phyloP scores from a whole-genome alignment of 1,140 invertebrate genomes.

The Saxidomus purpurata region DNA sequence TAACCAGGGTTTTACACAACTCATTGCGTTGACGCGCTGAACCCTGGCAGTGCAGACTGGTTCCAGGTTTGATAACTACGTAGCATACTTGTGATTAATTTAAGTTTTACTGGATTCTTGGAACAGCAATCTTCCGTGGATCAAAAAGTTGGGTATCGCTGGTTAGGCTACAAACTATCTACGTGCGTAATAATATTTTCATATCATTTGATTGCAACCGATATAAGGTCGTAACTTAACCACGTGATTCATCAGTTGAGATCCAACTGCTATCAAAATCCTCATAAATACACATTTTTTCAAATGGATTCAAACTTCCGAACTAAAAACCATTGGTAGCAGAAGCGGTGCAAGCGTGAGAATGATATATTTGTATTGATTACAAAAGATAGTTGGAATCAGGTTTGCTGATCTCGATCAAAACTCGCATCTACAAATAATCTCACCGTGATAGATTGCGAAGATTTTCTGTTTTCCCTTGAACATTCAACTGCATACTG shows the following conservation, averaged over 20 bases:
- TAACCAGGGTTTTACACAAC: too few species aligned
- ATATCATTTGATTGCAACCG: not conserved
- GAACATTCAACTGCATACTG: constrained; percentile 9
- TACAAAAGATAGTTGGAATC: constrained; percentile 5
- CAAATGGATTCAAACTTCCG: not conserved
- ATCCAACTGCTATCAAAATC: not conserved
- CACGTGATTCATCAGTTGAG: not conserved
- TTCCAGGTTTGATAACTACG: too few species aligned
- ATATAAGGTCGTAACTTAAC: not conserved
- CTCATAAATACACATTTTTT: too few species aligned
- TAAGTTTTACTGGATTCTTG: too few species aligned
- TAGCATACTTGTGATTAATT: too few species aligned
- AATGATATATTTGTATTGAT: constrained; percentile 47
- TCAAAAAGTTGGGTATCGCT: too few species aligned
- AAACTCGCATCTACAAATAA: constrained; percentile 48
- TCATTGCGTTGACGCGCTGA: too few species aligned
- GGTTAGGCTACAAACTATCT: too few species aligned
- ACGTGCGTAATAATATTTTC: too few species aligned
- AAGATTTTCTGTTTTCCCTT: not conserved
- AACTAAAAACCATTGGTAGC: not conserved
- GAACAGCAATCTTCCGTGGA: too few species aligned
- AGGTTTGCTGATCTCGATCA: not conserved
- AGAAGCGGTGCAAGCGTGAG: constrained; percentile 19
- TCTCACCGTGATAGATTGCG: constrained; percentile 33
- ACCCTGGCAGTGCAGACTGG: too few species aligned